Conservation (phyloP, 2,797 vertebrate genomes). For the Steatocranus sp. region DNA sequence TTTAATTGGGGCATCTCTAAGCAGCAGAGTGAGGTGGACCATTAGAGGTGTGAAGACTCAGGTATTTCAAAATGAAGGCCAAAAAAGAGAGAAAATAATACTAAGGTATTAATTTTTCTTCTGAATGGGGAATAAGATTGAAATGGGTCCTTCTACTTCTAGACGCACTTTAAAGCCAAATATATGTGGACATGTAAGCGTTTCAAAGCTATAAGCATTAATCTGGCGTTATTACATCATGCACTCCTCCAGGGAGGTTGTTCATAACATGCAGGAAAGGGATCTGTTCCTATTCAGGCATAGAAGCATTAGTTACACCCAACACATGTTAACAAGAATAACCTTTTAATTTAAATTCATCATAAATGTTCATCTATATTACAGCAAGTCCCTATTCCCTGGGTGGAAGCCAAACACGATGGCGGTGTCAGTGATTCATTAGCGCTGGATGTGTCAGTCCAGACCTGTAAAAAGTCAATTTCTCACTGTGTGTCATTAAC, state of each 20-base stretch:
- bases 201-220: background rate
- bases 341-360: background rate
- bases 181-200: accelerated
- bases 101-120: accelerated
- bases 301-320: background rate
- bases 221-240: accelerated
- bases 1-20: background rate
- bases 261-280: accelerated
- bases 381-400: background rate
- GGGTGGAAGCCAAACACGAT: background rate
- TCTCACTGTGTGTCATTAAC: background rate
- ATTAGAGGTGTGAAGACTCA: background rate
- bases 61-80: accelerated
- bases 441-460: background rate
- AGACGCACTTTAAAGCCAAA: accelerated
- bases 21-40: accelerated
- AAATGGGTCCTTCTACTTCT: background rate
- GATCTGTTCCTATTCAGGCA: accelerated
- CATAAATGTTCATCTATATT: background rate
- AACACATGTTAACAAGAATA: background rate
- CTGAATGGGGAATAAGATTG: accelerated
- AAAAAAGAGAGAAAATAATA: accelerated
- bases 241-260: accelerated
- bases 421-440: background rate
- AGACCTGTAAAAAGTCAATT: background rate